Evolutionary conservation across 2,888 invertebrate species (phyloP).

Genomic region (Nephrotoma appendiculata): DNA sequence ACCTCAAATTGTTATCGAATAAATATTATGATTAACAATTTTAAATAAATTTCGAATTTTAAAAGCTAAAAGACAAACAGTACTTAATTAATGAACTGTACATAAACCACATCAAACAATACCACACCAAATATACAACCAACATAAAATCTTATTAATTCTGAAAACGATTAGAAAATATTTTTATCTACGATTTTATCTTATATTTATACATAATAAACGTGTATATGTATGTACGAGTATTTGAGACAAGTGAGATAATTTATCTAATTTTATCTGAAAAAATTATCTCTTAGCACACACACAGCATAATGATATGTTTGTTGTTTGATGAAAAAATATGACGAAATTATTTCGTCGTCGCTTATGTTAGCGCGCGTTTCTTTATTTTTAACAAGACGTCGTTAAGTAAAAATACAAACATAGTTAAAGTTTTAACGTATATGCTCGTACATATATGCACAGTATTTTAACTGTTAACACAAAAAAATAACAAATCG

Average conservation of each 20-base stretch:
- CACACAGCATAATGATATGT: neutral
- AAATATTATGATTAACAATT: no score
- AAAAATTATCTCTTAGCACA: neutral
- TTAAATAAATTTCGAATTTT: neutral
- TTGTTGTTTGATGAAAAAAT: neutral
- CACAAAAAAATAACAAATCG: neutral
- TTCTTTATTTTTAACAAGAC: neutral
- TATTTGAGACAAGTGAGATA: neutral
- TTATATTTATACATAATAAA: neutral
- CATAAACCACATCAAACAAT: neutral
- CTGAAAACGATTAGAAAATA: neutral
- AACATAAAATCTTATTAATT: neutral
- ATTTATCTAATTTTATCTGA: neutral
- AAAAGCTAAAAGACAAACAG: neutral
- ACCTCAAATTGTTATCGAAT: no score
- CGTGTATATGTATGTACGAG: neutral
- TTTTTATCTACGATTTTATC: neutral
- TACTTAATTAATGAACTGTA: neutral
- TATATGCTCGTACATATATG: neutral
- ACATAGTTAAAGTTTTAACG: neutral
- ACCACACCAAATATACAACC: neutral
- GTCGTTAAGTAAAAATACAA: neutral
- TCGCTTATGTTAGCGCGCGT: neutral
- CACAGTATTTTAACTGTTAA: neutral
- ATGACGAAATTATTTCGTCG: neutral